Base-by-base conservation (phyloP, 2,797 vertebrate genomes). In the Gymnoscopelus braueri region DNA sequence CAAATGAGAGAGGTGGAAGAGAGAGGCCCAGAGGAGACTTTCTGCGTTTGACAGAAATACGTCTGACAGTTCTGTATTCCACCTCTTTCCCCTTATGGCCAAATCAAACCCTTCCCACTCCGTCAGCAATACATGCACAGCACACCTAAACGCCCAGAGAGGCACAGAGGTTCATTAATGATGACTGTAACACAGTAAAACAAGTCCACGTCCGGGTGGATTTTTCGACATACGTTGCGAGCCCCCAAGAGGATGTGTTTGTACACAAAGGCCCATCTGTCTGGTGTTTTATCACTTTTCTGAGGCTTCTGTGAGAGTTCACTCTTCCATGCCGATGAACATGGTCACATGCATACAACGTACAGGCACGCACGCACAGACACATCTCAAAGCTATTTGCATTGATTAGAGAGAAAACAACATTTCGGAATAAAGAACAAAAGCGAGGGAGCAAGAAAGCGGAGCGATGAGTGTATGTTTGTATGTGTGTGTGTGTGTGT, bases 161-260 rank as follows among this genome's bases (percentile, higher is more conserved):
- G 13, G 10, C 54, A 63, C 63, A 69, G 51, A 78, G 58, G 58
- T 72, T 68, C 70, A 84, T 71, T 90, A 89, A 91, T 70, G 83
- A 90, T 91, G 86, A 91, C 77, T 81, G 72, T 87, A 89, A 91
- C 86, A 69, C 84, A 85, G 84, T 79, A 82, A 88, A 90, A 92
- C 85, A 80, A 78, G 77, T 72, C 63, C 71, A 67, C 86, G 84
- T 85, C 84, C 74, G 47, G 35, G 70, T 60, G 63, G 72, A 78
- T 88, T 79, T 3, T 69, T 69, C 47, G 71, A 66, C 63, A 60
- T 9, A 63, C 26, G 26, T 1, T 29, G 26, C 3, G 26, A 29
- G 26, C 2, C 26, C 26, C 26, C 1, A 29, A 29, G 26, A 29
- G 26, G 26, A 29, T 29, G 26, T 29, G 26, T 29, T 29, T 29